These are phyloP conservation scores for Gallinago media DNA, from an alignment of 2,113 vertebrate genomes.

Conservation along the genomic window DNA sequence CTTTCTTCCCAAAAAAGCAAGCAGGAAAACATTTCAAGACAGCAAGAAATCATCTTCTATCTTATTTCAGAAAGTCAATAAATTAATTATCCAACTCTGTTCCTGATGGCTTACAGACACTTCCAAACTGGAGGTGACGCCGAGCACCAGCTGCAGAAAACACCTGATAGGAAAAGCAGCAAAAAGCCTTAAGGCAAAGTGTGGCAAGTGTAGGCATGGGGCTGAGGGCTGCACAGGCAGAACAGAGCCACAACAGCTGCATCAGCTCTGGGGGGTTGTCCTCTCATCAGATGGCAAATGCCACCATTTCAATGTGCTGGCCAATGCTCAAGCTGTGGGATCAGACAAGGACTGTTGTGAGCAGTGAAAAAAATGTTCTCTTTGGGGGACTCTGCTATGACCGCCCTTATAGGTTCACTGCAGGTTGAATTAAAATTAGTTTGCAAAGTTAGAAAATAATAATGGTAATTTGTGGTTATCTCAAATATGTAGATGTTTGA, in stretches of 20 bases:
- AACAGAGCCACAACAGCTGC: background rate
- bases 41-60: background rate
- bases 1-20: background rate
- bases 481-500: fast-evolving
- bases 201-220: too few species aligned
- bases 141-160: background rate
- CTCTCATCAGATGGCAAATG: fast-evolving
- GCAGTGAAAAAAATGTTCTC: background rate
- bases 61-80: background rate
- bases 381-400: background rate
- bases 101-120: too few species aligned
- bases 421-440: background rate
- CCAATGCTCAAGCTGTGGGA: background rate
- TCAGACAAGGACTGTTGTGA: background rate
- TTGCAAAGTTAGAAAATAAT: background rate
- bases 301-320: background rate
- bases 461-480: background rate
- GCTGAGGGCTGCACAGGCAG: background rate
- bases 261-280: background rate
- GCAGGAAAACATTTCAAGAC: background rate
- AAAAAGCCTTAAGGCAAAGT: background rate
- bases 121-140: background rate
- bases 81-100: too few species aligned
- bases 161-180: background rate
- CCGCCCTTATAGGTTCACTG: background rate